Percentiles rank a stretch among this genome's conserved stretches.
phyloP scores from a whole-genome alignment of 2,113 vertebrate genomes.

The Charina bottae region DNA sequence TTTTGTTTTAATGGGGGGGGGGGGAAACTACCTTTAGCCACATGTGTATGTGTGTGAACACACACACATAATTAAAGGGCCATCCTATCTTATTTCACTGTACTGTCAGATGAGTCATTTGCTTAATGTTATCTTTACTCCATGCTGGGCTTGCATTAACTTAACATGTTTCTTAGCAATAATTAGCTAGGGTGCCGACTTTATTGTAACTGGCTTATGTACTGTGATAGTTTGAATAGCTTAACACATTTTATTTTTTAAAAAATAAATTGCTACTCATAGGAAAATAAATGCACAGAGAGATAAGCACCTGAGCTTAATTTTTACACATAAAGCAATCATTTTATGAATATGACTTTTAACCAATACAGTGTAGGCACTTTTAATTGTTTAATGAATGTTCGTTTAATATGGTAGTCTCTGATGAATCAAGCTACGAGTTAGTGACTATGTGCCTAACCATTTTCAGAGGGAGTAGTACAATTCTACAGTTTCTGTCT shows the following conservation, averaged over 20 bases:
- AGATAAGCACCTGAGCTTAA: conserved; percentile 14
- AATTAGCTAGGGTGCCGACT: conserved; percentile 38
- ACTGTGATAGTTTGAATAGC: conserved; percentile 34
- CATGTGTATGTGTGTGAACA: background rate
- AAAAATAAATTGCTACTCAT: conserved; percentile 41
- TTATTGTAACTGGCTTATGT: conserved; percentile 29
- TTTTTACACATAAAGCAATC: conserved; percentile 1
- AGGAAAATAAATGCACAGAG: conserved; percentile 45
- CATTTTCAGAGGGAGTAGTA: background rate
- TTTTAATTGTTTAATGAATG: conserved; percentile 58
- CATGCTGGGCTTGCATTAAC: conserved; percentile 34
- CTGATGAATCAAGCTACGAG: background rate
- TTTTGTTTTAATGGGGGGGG: background rate
- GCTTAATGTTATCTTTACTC: conserved; percentile 26
- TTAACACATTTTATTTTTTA: conserved; percentile 14
- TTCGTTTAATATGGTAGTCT: background rate
- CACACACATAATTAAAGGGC: background rate
- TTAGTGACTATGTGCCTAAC: background rate
- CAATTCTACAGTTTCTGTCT: background rate
- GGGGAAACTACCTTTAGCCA: background rate
- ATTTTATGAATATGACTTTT: conserved; percentile 25
- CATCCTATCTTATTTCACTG: conserved; percentile 12
- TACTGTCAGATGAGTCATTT: conserved; percentile 41
- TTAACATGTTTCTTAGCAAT: conserved; percentile 36
- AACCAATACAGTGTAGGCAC: conserved; percentile 22